Evolutionary conservation across 2,113 vertebrate species (phyloP).

Genomic region (Nanger granti): DNA sequence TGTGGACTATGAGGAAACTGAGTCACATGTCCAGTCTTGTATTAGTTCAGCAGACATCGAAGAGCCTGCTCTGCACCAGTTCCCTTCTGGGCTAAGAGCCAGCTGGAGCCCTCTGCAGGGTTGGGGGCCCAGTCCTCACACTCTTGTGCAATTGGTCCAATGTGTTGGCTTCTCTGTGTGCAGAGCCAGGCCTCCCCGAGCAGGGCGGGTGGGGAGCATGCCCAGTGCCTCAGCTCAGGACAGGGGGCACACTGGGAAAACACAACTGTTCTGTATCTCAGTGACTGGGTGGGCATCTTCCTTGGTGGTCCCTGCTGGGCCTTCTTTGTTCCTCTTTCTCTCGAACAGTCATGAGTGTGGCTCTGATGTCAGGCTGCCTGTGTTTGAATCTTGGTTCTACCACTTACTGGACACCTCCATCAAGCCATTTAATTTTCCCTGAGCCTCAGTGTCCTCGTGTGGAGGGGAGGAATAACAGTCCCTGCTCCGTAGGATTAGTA

Average conservation of each 20-base stretch:
- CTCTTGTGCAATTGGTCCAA: background rate
- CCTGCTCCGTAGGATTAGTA: background rate
- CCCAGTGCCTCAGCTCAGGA: background rate
- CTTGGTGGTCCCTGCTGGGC: background rate
- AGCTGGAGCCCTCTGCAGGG: background rate
- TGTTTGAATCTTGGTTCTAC: background rate
- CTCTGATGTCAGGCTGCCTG: background rate
- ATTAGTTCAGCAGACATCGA: background rate
- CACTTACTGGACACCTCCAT: background rate
- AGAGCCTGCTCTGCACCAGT: background rate
- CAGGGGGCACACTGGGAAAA: background rate
- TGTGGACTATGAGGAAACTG: background rate
- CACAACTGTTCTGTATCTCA: background rate
- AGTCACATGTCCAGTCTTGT: background rate
- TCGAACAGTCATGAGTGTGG: background rate
- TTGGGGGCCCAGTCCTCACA: background rate
- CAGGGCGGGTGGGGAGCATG: background rate
- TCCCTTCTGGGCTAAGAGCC: background rate
- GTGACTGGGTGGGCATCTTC: background rate
- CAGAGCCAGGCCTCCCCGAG: background rate
- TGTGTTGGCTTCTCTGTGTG: background rate
- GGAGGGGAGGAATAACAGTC: background rate
- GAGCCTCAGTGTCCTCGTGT: background rate
- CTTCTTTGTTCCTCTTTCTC: background rate
- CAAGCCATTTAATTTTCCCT: background rate